Percentiles rank a stretch among this genome's conserved stretches.
Conservation (phyloP, 92 coral and sea anemone species). For the Pocillopora grandis region DNA sequence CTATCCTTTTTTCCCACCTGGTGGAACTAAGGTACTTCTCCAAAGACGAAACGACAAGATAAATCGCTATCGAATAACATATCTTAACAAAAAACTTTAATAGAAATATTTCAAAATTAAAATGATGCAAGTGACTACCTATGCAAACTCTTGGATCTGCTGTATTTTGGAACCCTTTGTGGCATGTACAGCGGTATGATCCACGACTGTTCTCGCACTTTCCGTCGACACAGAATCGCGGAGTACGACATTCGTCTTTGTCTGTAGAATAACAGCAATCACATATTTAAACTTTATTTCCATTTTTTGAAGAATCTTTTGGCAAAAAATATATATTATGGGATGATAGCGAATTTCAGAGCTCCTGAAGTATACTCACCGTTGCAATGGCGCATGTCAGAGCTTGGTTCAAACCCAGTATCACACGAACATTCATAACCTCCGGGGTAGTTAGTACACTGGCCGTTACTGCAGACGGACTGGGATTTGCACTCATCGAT, state of each 20-base stretch:
- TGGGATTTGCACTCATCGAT: constrained; percentile 72
- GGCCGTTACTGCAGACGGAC: constrained; percentile 68
- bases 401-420: constrained; percentile 73
- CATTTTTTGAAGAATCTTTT: background rate
- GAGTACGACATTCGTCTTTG: constrained; percentile 65
- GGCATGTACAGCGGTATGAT: constrained; percentile 73
- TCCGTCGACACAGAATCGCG: constrained; percentile 68
- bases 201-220: constrained; percentile 74
- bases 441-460: constrained; percentile 68
- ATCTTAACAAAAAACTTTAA: too few relatives aligned
- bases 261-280: constrained; percentile 35
- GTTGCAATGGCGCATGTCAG: constrained; percentile 66
- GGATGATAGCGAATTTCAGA: too few relatives aligned
- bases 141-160: constrained; percentile 57
- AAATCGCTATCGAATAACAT: too few relatives aligned
- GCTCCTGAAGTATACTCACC: constrained; percentile 47
- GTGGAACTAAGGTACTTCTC: too few relatives aligned
- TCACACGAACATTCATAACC: constrained; percentile 81
- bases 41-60: too few relatives aligned
- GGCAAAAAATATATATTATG: too few relatives aligned
- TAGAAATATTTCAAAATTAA: background rate
- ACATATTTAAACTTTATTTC: background rate
- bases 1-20: too few relatives aligned
- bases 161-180: constrained; percentile 63
- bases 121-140: constrained; percentile 36